Evolutionary conservation across 2,113 vertebrate genomes (phyloP).

Genomic region (Neogale vison): DNA sequence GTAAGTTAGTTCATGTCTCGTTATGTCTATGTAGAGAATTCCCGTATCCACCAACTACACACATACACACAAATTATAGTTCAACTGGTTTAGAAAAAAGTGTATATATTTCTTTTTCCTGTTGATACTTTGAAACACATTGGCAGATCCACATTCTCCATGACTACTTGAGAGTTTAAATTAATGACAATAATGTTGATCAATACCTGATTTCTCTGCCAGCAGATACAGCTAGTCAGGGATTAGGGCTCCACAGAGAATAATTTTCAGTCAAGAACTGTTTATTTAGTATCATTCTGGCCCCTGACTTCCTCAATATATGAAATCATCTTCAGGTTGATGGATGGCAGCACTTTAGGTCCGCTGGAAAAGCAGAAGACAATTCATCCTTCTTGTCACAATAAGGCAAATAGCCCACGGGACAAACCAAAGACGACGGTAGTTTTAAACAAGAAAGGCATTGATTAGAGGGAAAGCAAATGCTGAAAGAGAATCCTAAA

Average conservation of each 20-base stretch:
- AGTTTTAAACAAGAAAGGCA: constrained; percentile 75
- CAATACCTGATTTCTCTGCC: not conserved
- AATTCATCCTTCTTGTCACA: constrained; percentile 66
- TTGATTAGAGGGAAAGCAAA: constrained; percentile 79
- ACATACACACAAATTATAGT: not conserved
- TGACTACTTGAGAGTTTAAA: not conserved
- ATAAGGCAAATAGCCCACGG: constrained; percentile 51
- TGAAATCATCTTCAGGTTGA: constrained; percentile 60
- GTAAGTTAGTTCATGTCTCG: not conserved
- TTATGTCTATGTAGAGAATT: not conserved
- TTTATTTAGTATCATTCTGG: constrained; percentile 45
- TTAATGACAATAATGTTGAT: not conserved
- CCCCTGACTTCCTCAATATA: constrained; percentile 48
- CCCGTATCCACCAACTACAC: not conserved
- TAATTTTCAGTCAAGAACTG: not conserved
- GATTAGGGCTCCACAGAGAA: not conserved
- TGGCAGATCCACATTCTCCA: not conserved
- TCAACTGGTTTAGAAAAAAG: not conserved
- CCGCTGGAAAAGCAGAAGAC: constrained; percentile 60
- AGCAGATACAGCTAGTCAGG: not conserved
- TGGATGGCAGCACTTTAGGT: constrained; percentile 53
- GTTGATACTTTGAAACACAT: not conserved
- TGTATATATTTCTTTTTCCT: not conserved
- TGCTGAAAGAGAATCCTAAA: constrained; percentile 63
- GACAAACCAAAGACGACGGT: constrained; percentile 60